Base-by-base conservation (phyloP, 1,140 invertebrate species). In the Pinna nobilis region DNA sequence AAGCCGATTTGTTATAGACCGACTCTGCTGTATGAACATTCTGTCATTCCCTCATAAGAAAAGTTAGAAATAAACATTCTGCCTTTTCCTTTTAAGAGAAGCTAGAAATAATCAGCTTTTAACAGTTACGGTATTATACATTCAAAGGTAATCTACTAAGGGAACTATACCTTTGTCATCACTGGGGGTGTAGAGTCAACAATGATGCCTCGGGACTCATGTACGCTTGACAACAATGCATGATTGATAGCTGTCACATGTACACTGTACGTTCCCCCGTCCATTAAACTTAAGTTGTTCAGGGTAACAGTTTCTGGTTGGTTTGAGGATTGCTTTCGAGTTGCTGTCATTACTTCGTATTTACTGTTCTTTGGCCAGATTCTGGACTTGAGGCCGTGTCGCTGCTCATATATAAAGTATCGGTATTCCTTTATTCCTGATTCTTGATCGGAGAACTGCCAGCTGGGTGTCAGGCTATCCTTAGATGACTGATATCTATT, bases 231-330 rank as follows among this genome's bases (percentile, higher is more conserved):
- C 20, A 76, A 35, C 35, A 35, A 20, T 2, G 77, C 77, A 9
- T 69, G 30, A 47, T 79, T 79, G 30, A 76, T 59, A 23, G 74
- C 74, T 11, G 70, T 74, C 18, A 79, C 77, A 18, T 72, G 59
- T 2, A 74, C 41, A 23, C 20, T 69, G 64, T 79, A 79, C 47
- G 23, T 69, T 3, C 35, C 66, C 23, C 66, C 66, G 41, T 53
- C 25, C 13, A 23, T 11, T 3, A 78, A 37, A 25, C 39, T 18
- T 20, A 20, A 59, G 55, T 9, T 35, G 28, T 59, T 59, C 30
- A 59, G 20, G n/a, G 18, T 35, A 59, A 59, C 37, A 30, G 20
- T 35, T 15, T n/a, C n/a, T 33, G 18, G 28, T 33, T 25, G 30
- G 30, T 59, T 33, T n/a, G 18, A 33, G 37, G n/a, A n/a, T 59